Evolutionary conservation across 2,797 vertebrate species (phyloP).

Genomic region (Scolopax rusticola): DNA sequence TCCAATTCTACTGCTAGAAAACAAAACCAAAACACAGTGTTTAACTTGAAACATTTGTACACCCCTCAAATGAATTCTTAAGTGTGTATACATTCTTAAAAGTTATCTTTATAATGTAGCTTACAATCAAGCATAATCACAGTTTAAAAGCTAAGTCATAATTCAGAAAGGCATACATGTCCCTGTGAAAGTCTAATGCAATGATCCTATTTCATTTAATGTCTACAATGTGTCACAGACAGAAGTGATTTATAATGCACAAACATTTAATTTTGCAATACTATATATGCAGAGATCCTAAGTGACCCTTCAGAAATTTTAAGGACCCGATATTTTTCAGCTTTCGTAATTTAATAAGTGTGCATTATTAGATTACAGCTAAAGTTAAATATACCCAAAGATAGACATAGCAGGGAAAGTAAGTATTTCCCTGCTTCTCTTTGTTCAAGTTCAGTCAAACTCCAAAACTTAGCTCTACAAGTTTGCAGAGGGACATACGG

Average conservation of each 20-base stretch:
- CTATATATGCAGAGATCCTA: not conserved
- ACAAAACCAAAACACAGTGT: conserved; percentile 22
- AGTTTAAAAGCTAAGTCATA: not conserved
- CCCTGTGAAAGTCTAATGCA: not conserved
- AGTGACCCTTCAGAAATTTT: not conserved
- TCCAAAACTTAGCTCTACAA: not conserved
- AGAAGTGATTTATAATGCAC: not conserved
- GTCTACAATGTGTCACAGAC: not conserved
- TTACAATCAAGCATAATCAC: not conserved
- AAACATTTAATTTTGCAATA: not conserved
- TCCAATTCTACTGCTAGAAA: conserved; percentile 90
- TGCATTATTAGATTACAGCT: not conserved
- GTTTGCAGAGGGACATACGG: not conserved
- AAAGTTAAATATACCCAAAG: not conserved
- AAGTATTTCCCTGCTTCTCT: not conserved
- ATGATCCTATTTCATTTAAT: not conserved
- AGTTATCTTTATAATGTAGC: not conserved
- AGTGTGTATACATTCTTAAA: not conserved
- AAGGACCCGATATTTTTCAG: not conserved
- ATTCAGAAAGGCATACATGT: not conserved
- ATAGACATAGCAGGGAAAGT: not conserved
- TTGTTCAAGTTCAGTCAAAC: not conserved
- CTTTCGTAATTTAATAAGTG: not conserved
- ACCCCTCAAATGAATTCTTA: not conserved
- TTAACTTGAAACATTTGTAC: not conserved